Percentiles rank a stretch among this genome's conserved stretches.
Evolutionary conservation across 2,797 vertebrate species (phyloP).

Genomic region (Falco rusticolus): DNA sequence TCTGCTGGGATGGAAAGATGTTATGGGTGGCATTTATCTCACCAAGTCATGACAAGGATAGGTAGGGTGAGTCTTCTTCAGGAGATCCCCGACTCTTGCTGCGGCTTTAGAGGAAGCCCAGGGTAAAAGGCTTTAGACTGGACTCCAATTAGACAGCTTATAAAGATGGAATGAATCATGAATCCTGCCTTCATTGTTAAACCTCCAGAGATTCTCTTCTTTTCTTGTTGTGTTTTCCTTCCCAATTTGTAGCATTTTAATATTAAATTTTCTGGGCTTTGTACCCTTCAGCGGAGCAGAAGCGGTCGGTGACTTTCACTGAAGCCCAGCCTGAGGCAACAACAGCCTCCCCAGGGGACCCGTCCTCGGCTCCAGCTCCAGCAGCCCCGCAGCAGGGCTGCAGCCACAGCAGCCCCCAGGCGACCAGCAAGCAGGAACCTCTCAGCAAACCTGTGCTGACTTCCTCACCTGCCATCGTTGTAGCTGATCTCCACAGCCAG

Average conservation of each 20-base stretch:
- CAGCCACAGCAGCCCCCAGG: constrained; percentile 60
- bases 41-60: background rate
- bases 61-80: background rate
- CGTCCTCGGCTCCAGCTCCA: background rate
- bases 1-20: background rate
- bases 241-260: background rate
- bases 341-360: constrained; percentile 7
- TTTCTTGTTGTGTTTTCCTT: background rate
- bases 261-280: background rate
- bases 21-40: background rate
- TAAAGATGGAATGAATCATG: background rate
- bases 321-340: constrained; percentile 83
- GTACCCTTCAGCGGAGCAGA: constrained; percentile 84
- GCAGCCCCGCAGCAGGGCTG: constrained; percentile 34
- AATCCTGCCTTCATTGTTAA: background rate
- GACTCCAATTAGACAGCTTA: background rate
- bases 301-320: constrained; percentile 95
- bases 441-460: constrained; percentile 74
- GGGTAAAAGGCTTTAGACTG: background rate
- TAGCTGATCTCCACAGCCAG: constrained; percentile 84
- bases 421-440: constrained; percentile 69
- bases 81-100: background rate
- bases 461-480: constrained; percentile 76
- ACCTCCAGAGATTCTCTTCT: background rate
- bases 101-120: background rate